phyloP scores from a whole-genome alignment of 2,797 vertebrate species.

The Arremon brunneinucha region DNA sequence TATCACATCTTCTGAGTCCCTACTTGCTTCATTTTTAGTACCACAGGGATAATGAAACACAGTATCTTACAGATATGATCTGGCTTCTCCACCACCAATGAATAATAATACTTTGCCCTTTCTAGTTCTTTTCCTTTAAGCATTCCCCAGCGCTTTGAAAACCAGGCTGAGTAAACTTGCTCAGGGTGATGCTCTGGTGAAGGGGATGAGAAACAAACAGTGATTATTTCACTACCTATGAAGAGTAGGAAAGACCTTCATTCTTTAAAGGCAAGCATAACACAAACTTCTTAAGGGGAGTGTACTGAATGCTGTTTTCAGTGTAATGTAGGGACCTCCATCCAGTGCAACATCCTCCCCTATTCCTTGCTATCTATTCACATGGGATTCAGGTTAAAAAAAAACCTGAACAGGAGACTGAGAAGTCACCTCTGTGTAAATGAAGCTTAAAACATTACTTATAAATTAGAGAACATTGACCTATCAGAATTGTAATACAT shows the following conservation, averaged over 20 bases:
- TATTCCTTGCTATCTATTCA: background rate
- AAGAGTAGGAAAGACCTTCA: background rate
- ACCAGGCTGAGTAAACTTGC: conserved; percentile 10
- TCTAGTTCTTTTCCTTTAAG: conserved; percentile 39
- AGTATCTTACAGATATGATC: conserved; percentile 43
- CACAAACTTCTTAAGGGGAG: background rate
- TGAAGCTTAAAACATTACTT: background rate
- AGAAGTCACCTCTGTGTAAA: background rate
- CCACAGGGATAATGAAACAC: conserved; percentile 61
- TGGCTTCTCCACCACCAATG: conserved; percentile 31
- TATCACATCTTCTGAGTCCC: conserved; percentile 38
- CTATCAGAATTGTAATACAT: background rate
- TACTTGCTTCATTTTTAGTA: conserved; percentile 45
- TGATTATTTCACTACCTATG: background rate
- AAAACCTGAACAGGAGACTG: background rate
- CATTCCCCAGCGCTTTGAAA: conserved; percentile 34
- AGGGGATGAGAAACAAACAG: background rate
- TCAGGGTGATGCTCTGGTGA: background rate
- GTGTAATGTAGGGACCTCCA: background rate
- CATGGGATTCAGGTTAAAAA: background rate
- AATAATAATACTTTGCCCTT: conserved; percentile 57
- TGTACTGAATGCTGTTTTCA: background rate
- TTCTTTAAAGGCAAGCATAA: background rate
- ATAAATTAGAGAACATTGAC: background rate
- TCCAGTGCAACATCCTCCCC: background rate